Base-by-base conservation (phyloP, 2,888 invertebrate species). In the Phortica okadai region DNA sequence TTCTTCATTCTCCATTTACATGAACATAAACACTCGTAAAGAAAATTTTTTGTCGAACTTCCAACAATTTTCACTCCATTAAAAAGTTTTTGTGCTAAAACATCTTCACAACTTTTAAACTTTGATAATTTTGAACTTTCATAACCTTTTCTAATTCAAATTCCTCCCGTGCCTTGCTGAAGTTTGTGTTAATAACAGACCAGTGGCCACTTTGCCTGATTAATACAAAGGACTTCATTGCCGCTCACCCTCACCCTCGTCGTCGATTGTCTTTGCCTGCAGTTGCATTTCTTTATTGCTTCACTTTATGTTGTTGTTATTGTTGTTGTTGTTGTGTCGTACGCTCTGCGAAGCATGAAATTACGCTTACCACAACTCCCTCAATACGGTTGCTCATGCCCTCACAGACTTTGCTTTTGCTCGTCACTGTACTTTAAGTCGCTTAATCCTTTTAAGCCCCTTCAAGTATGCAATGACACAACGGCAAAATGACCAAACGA, bases 391-490 rank as follows among this genome's bases (percentile, higher is more conserved):
- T 16, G 5, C 14, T 8, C 59, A 21, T 16, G 16, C 16, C 59
- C 59, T 59, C 21, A 59, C 21, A 5, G 8, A 3, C 50, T 50
- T 50, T 50, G 50, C 59, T 16, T 59, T 45, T 45, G 10, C n/a
- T 59, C 59, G 8, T 16, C 74, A 77, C 74, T 78, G 77, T 74
- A 75, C 74, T 75, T 74, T 42, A 77, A 70, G 74, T 72, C 77
- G 67, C 77, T 62, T 67, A 41, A 62, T 62, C 62, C 62, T 62
- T 56, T 56, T 16, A 79, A 76, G 78, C 78, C 79, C 33, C 79
- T 77, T 67, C 76, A 77, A 80, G 77, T 82, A 82, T 78, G 80
- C 83, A 70, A 67, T 72, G 74, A 44, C 16, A 62, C 59, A 33
- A 44, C 75, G 73, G 69, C 8, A 33, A 33, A 33, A 62, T 45